These are phyloP conservation scores for Mobula hypostoma DNA, from an alignment of 2,113 vertebrate species.

Conservation along the genomic window DNA sequence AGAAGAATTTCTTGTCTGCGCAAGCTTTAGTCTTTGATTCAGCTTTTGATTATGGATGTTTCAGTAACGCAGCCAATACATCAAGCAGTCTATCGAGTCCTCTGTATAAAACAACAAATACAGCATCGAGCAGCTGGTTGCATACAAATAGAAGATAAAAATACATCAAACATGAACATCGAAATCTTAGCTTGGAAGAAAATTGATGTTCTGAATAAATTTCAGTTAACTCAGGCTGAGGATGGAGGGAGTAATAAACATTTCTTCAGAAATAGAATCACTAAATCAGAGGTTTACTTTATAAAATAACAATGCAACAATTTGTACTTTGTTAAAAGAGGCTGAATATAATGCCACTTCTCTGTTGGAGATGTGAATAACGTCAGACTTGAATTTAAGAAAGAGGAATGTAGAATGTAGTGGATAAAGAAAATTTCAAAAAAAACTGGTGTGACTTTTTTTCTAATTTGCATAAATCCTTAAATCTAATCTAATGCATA, in stretches of 20 bases:
- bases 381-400: background rate
- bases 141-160: background rate
- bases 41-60: background rate
- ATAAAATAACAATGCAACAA: background rate
- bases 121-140: background rate
- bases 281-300: background rate
- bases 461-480: background rate
- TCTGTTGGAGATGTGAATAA: background rate
- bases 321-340: slow-evolving; percentile 1
- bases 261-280: background rate
- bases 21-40: background rate
- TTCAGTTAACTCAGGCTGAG: background rate
- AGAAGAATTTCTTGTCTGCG: background rate
- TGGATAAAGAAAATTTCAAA: background rate
- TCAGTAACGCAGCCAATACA: background rate
- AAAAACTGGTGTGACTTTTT: background rate
- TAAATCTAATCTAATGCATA: background rate
- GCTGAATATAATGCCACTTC: background rate
- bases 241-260: background rate
- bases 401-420: background rate
- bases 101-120: background rate
- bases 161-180: background rate
- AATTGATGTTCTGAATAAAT: slow-evolving; percentile 8
- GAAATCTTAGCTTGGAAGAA: background rate
- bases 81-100: background rate